A percentile compares a stretch with the other conserved stretches of the same genome.
Evolutionary conservation across 2,888 invertebrate species (phyloP).

Genomic region (Caenorhabditis sulstoni): DNA sequence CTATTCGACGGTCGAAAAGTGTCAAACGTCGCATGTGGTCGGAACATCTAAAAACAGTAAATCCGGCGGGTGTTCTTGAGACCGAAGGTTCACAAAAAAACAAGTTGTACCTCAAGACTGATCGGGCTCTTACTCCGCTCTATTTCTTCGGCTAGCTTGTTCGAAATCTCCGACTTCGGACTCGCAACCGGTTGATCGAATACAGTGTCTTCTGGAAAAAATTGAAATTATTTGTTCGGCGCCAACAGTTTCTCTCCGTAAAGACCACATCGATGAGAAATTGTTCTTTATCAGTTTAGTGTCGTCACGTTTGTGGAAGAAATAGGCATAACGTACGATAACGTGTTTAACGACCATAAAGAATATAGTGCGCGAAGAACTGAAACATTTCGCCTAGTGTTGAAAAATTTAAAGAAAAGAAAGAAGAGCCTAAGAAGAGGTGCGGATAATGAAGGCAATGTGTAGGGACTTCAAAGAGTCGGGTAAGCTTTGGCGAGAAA

Average conservation of each 20-base stretch:
- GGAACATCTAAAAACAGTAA: conserved; percentile 57
- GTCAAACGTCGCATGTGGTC: conserved; percentile 65
- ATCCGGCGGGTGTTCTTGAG: conserved; percentile 7
- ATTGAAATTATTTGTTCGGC: neutral
- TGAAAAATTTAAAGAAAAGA: neutral
- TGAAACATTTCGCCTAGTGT: conserved; percentile 18
- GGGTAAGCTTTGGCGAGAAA: no score
- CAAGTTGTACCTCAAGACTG: conserved; percentile 16
- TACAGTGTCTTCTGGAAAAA: conserved; percentile 50
- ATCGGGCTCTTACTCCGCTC: conserved; percentile 47
- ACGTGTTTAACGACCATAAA: conserved; percentile 41
- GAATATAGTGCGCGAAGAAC: conserved; percentile 44
- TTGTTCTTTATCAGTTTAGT: conserved; percentile 28
- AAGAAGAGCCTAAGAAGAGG: conserved; percentile 1
- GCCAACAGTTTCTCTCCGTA: neutral
- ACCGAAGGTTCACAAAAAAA: conserved; percentile 18
- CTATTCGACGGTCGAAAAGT: conserved; percentile 64
- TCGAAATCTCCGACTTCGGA: conserved; percentile 54
- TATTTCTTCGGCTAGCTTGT: conserved; percentile 49
- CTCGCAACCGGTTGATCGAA: conserved; percentile 51
- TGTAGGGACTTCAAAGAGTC: neutral
- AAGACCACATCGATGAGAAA: conserved; percentile 23
- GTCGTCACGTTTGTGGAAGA: conserved; percentile 8
- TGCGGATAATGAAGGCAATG: neutral
- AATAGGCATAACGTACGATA: conserved; percentile 11